Conservation (phyloP, 2,888 invertebrate genomes). For the Drosophila koepferae region DNA sequence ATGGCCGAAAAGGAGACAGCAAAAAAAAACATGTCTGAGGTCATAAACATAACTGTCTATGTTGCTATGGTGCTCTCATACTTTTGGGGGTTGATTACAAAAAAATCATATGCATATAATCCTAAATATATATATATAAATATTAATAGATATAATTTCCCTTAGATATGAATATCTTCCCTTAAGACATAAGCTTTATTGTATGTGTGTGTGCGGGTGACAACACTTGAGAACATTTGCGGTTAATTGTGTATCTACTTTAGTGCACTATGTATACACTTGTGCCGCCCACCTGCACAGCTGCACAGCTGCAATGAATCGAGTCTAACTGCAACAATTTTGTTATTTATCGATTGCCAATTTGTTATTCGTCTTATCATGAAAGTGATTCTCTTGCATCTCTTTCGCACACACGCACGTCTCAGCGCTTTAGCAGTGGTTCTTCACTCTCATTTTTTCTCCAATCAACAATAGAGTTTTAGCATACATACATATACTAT, state of each 20-base stretch:
- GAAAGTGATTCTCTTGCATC: constrained; percentile 21
- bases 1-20: constrained; percentile 41
- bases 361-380: constrained; percentile 29
- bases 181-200: constrained; percentile 45
- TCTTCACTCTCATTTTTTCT: constrained; percentile 11
- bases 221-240: constrained; percentile 3
- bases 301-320: constrained; percentile 24
- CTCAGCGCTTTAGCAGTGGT: constrained; percentile 6
- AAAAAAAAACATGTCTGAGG: constrained; percentile 30
- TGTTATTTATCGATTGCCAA: constrained; percentile 41
- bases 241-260: constrained; percentile 20
- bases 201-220: constrained; percentile 7
- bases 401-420: constrained; percentile 22
- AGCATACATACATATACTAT: not conserved
- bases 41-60: constrained; percentile 32
- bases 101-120: constrained; percentile 27
- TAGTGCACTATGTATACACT: constrained; percentile 9
- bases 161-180: constrained; percentile 35
- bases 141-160: not conserved
- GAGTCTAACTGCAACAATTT: constrained; percentile 30
- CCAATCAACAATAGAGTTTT: constrained; percentile 16
- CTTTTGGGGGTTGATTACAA: constrained; percentile 42
- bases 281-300: not conserved
- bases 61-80: constrained; percentile 6
- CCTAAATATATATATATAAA: not conserved